These are phyloP conservation scores for Campoletis sonorensis DNA, from an alignment of 1,140 invertebrate genomes.

Conservation along the genomic window DNA sequence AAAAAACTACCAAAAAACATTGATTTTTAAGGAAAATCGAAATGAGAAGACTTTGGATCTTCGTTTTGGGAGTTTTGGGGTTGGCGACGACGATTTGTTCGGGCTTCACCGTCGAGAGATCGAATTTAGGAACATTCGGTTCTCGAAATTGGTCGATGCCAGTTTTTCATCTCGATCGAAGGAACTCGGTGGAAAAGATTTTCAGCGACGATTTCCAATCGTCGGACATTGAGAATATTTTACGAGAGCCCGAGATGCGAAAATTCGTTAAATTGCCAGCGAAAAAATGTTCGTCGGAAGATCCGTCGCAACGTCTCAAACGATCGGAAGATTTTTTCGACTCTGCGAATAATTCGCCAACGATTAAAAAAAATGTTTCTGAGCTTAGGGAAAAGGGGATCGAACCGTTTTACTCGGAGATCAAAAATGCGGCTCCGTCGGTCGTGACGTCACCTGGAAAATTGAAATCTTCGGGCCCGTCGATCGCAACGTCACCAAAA, in stretches of 20 bases:
- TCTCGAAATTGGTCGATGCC: constrained; percentile 49
- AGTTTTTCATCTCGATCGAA: constrained; percentile 39
- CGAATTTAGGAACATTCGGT: constrained; percentile 28
- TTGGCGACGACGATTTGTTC: constrained; percentile 7
- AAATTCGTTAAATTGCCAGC: constrained; percentile 18
- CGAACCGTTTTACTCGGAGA: background rate
- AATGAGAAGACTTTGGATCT: background rate
- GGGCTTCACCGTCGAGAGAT: constrained; percentile 35
- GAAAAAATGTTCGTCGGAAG: constrained; percentile 32
- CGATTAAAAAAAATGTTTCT: background rate
- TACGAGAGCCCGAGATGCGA: constrained; percentile 44
- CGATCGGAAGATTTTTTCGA: constrained; percentile 36
- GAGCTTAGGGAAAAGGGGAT: background rate
- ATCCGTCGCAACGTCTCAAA: constrained; percentile 34
- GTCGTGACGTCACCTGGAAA: background rate
- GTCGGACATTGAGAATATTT: constrained; percentile 41
- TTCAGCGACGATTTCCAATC: constrained; percentile 41
- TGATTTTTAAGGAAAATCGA: background rate
- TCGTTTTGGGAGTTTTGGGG: constrained; percentile 8
- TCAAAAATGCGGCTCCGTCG: background rate
- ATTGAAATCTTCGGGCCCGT: background rate
- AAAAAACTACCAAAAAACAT: background rate
- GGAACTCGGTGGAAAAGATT: constrained; percentile 30
- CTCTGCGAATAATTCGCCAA: background rate
- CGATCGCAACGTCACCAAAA: background rate